phyloP scores from a whole-genome alignment of 2,888 invertebrate genomes.

The Xestia ashworthii region DNA sequence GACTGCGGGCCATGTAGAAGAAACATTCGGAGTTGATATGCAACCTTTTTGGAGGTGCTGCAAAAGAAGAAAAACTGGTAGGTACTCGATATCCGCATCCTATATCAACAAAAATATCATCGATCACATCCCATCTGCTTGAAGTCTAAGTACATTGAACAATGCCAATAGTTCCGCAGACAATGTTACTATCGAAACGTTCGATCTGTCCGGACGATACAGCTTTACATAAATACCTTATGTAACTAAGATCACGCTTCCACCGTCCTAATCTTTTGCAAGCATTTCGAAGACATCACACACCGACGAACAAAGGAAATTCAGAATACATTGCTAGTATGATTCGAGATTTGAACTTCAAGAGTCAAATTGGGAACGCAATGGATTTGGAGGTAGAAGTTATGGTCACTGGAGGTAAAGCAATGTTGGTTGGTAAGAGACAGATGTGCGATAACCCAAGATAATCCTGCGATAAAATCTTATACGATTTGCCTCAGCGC shows the following conservation, averaged over 20 bases:
- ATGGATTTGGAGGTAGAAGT: constrained; percentile 55
- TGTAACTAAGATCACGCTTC: constrained; percentile 84
- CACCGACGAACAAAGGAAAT: not conserved
- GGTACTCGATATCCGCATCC: constrained; percentile 14
- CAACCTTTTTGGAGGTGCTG: not conserved
- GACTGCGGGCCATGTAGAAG: not conserved
- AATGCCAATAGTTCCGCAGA: constrained; percentile 68
- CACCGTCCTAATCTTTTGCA: constrained; percentile 67
- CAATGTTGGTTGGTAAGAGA: constrained; percentile 68
- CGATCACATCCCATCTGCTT: constrained; percentile 61
- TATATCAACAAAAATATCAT: constrained; percentile 35
- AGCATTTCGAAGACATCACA: constrained; percentile 17
- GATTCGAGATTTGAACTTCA: not conserved
- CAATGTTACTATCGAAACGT: constrained; percentile 68
- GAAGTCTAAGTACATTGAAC: constrained; percentile 48
- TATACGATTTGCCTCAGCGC: constrained; percentile 83
- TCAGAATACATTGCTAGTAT: constrained; percentile 62
- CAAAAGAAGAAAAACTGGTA: not conserved
- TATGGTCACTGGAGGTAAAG: constrained; percentile 45
- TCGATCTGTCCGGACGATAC: constrained; percentile 73
- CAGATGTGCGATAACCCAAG: constrained; percentile 86
- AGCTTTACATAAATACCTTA: constrained; percentile 86
- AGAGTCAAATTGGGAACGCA: constrained; percentile 31
- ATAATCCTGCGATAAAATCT: constrained; percentile 86
- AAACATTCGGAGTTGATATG: not conserved